Evolutionary conservation across 2,113 vertebrate species (phyloP).

Genomic region (Gambusia holbrooki): DNA sequence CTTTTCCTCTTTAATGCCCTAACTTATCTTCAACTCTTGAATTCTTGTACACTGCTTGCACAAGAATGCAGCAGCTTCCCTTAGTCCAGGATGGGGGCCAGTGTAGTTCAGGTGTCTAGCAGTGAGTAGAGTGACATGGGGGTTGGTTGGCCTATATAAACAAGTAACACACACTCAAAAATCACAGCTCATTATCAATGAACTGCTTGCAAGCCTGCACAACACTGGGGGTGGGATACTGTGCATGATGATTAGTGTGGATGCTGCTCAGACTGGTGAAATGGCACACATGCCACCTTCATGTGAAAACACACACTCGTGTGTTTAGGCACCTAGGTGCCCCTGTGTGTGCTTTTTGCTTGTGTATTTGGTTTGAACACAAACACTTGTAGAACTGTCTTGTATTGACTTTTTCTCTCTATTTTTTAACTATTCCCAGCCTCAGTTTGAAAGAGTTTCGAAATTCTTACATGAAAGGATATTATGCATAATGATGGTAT

Average conservation of each 20-base stretch:
- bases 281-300: conserved; percentile 67
- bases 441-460: not conserved
- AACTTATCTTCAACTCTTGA: conserved; percentile 46
- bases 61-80: conserved; percentile 45
- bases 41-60: conserved; percentile 41
- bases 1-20: conserved; percentile 59
- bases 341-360: conserved; percentile 51
- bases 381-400: conserved; percentile 26
- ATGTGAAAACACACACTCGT: conserved; percentile 71
- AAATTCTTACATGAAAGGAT: not conserved
- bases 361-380: conserved; percentile 62
- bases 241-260: conserved; percentile 40
- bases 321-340: conserved; percentile 59
- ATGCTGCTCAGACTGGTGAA: conserved; percentile 45
- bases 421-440: not conserved
- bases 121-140: not conserved
- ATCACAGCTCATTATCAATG: not conserved
- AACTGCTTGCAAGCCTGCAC: not conserved
- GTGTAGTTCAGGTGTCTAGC: conserved; percentile 40
- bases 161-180: conserved; percentile 10
- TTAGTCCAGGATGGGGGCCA: conserved; percentile 33
- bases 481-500: not conserved
- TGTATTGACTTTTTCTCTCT: not conserved
- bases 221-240: not conserved
- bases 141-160: conserved; percentile 4